Evolutionary conservation across 2,113 vertebrate species (phyloP), one percentile per base, ranked within the genome.

Genomic region (Cercocebus atys): DNA sequence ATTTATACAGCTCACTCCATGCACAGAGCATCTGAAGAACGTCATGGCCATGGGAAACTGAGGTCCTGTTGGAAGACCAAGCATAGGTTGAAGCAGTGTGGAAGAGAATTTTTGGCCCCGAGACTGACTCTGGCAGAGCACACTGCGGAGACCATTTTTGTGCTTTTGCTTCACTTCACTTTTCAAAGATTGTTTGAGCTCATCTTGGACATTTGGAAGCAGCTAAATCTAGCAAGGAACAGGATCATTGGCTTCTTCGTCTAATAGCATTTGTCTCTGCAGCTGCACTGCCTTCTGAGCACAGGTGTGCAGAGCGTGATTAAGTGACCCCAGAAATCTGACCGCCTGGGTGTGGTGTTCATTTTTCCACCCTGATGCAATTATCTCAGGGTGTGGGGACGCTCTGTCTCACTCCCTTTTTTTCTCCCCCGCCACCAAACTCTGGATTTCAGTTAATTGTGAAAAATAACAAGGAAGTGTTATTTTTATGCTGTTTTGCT

Each of bases 311-410:
- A 66, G 45, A 96, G 80, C 66, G 59, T 94, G 85, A 98, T 95
- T 94, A 95, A 97, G 66, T 96, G 97, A 97, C 55, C 94, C 95
- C 86, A 94, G 93, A 96, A 95, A 97, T 94, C 50, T 59, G 86
- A 94, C 78, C 0, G 68, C 68, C 61, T 50, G 72, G 95, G 94
- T 94, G 93, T 94, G 97, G 95, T 93, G 87, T 30, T 95, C 95
- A 98, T 98, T 97, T 88, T 95, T 98, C 59, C 78, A 80, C 79
- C 79, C 92, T 98, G 97, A 98, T 81, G 97, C 89, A 97, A 97
- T 97, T n/a, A 81, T 87, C 43, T 95, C 50, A 95, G 97, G 95
- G 96, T 94, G 96, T 97, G 97, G 89, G 86, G 68, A 50, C 55
- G 43, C 89, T 88, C 73, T 5, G 38, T 68, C 47, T 84, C 94